phyloP scores from a whole-genome alignment of 2,113 vertebrate species.

The Phylloscopus whistleri region DNA sequence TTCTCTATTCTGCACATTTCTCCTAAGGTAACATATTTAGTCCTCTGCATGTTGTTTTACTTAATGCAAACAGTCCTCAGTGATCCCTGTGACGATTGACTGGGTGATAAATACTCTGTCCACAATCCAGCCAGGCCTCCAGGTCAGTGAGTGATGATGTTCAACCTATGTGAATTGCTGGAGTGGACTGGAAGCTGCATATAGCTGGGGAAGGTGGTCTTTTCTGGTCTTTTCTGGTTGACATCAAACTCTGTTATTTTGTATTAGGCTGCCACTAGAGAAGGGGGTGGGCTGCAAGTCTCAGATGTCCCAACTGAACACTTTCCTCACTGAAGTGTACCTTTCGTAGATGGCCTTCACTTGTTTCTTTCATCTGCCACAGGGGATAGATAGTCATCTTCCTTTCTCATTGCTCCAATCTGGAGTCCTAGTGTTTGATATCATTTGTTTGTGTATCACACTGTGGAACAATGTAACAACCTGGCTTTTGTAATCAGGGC shows the following conservation, averaged over 20 bases:
- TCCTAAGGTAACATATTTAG: neutral
- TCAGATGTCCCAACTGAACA: neutral
- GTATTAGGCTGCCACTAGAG: neutral
- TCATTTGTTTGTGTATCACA: neutral
- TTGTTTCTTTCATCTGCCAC: neutral
- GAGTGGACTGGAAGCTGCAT: neutral
- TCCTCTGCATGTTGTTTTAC: neutral
- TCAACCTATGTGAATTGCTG: neutral
- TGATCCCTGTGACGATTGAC: neutral
- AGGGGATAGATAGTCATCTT: neutral
- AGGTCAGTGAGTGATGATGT: neutral
- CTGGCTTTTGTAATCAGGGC: neutral
- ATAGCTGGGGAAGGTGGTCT: neutral
- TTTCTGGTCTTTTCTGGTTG: neutral
- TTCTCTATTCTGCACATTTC: neutral
- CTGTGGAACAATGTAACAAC: neutral
- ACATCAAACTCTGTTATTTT: neutral
- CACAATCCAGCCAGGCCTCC: neutral
- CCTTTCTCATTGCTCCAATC: neutral
- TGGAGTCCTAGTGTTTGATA: neutral
- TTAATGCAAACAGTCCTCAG: neutral
- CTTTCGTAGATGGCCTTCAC: neutral
- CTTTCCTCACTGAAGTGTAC: neutral
- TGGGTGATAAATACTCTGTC: neutral
- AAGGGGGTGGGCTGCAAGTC: neutral